These are phyloP conservation scores for Axea sp. DNA, from an alignment of 2,888 invertebrate genomes.

Conservation along the genomic window DNA sequence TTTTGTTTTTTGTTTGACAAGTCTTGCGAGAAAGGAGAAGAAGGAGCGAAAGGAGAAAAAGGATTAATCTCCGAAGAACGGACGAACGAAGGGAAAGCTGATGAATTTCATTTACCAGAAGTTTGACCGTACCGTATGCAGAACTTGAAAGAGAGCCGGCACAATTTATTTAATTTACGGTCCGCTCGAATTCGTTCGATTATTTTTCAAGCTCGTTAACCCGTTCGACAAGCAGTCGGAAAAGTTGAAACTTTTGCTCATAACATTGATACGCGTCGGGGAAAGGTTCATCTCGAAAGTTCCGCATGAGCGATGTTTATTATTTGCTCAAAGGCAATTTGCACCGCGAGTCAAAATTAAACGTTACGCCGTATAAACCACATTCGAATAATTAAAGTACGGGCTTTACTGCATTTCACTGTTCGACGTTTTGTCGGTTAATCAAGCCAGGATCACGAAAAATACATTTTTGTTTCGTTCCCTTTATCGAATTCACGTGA, in stretches of 20 bases:
- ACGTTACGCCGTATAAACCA: conserved; percentile 1
- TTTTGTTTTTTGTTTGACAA: not conserved
- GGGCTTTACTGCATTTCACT: conserved; percentile 2
- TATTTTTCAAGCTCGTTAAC: not conserved
- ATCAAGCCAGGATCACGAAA: conserved; percentile 1
- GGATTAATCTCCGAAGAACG: not conserved
- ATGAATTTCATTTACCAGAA: not conserved
- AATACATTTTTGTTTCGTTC: too few relatives aligned
- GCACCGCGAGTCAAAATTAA: conserved; percentile 19
- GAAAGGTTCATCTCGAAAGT: conserved; percentile 5
- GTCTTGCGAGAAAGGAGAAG: not conserved
- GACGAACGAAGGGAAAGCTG: conserved; percentile 1
- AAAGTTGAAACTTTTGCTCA: conserved; percentile 6
- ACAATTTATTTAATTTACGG: conserved; percentile 4
- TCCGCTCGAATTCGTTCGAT: too few relatives aligned
- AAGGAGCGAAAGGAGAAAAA: too few relatives aligned
- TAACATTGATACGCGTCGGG: conserved; percentile 6
- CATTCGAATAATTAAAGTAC: too few relatives aligned
- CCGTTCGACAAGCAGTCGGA: too few relatives aligned
- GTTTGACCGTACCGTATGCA: not conserved
- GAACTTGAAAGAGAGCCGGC: not conserved
- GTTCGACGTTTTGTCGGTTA: conserved; percentile 5
- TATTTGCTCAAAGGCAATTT: conserved; percentile 9
- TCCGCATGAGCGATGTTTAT: conserved; percentile 21
- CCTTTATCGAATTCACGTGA: too few relatives aligned